Conservation (phyloP, 2,888 invertebrate genomes). For the Sinhomidia bicolor region DNA sequence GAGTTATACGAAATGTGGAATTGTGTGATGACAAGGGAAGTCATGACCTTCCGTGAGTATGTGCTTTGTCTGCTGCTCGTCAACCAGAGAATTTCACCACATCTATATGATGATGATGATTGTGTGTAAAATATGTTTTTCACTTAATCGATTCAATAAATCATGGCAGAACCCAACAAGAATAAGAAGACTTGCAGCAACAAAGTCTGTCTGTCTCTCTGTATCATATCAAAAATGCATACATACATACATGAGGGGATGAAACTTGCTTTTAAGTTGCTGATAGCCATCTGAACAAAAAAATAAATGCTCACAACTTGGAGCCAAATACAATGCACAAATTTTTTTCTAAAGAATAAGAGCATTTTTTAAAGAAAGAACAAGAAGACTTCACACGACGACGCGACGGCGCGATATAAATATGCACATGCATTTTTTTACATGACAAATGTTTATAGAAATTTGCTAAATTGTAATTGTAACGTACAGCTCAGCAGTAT, state of each 20-base stretch:
- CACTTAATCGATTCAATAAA: constrained; percentile 11
- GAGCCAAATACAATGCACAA: neutral
- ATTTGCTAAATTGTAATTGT: neutral
- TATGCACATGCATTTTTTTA: neutral
- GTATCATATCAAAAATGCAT: too few relatives aligned
- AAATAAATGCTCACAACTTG: neutral
- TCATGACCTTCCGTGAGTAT: constrained; percentile 38
- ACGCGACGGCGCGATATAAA: neutral
- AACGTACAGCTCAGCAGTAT: neutral
- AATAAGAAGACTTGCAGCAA: neutral
- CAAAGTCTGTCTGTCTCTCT: neutral
- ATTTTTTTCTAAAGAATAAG: neutral
- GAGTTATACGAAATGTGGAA: constrained; percentile 13
- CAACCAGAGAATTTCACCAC: neutral
- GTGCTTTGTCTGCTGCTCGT: neutral
- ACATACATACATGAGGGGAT: too few relatives aligned
- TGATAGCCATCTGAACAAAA: too few relatives aligned
- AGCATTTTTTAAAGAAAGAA: neutral
- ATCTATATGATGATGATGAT: neutral
- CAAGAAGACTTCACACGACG: constrained; percentile 62
- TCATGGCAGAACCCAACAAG: neutral
- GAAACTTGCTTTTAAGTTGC: too few relatives aligned
- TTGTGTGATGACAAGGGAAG: constrained; percentile 56
- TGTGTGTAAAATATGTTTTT: neutral
- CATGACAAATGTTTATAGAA: constrained; percentile 1